phyloP scores from a whole-genome alignment of 2,797 vertebrate species.

The Leucoraja ocellata region DNA sequence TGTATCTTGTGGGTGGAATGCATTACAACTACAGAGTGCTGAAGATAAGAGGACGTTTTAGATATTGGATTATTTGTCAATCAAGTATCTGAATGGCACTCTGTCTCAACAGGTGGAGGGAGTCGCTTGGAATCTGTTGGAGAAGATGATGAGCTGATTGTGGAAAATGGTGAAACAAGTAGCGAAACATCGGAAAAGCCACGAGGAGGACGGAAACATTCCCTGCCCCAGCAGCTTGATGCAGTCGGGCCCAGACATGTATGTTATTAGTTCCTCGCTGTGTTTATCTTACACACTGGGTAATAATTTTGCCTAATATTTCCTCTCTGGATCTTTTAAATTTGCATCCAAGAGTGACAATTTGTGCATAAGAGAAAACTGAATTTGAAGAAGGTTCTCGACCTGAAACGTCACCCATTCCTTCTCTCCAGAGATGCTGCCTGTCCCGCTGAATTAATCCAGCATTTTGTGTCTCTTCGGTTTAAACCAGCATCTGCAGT shows the following conservation, averaged over 20 bases:
- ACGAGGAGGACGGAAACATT: constrained; percentile 78
- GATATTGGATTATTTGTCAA: no score
- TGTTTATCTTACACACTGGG: not conserved
- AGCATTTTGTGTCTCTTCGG: no score
- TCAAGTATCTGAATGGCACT: not conserved
- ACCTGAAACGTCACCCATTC: no score
- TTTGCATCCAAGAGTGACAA: not conserved
- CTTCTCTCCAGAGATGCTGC: no score
- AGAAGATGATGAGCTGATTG: constrained; percentile 84
- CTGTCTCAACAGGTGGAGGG: constrained; percentile 60
- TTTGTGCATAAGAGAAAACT: not conserved
- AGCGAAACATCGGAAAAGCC: constrained; percentile 65
- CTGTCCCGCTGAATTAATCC: no score
- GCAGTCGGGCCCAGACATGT: constrained; percentile 73
- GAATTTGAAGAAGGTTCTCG: not conserved
- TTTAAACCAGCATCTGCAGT: no score
- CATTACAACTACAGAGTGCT: no score
- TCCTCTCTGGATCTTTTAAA: not conserved
- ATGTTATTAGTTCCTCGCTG: constrained; percentile 38
- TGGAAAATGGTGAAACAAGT: constrained; percentile 65
- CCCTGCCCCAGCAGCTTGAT: constrained; percentile 85
- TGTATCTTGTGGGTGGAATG: no score
- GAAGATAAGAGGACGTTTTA: no score
- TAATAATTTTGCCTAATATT: not conserved
- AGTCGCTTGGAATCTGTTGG: constrained; percentile 84